phyloP scores from a whole-genome alignment of 2,888 invertebrate species.

The Sylvicola cinctus region DNA sequence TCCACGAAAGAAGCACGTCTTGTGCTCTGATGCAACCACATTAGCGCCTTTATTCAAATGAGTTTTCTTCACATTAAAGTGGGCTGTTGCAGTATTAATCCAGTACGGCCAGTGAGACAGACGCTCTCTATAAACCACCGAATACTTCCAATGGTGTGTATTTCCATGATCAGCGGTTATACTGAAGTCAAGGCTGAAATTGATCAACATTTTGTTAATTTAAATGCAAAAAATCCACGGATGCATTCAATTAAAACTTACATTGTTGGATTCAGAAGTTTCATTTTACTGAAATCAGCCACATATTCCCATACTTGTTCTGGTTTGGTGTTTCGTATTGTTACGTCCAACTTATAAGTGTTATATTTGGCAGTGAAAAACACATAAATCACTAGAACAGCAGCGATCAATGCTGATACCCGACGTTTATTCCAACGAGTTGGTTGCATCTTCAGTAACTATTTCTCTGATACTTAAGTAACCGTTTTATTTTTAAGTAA shows the following conservation, averaged over 20 bases:
- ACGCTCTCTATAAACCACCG: conserved; percentile 39
- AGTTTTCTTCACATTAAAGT: conserved; percentile 28
- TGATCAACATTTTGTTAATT: conserved; percentile 1
- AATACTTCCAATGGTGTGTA: conserved; percentile 47
- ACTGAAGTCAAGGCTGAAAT: conserved; percentile 34
- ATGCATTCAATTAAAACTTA: conserved; percentile 23
- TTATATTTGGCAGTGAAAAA: conserved; percentile 19
- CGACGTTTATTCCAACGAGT: conserved; percentile 6
- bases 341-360: conserved; percentile 26
- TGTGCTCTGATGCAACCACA: conserved; percentile 37
- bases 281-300: conserved; percentile 55
- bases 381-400: conserved; percentile 16
- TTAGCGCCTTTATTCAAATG: conserved; percentile 18
- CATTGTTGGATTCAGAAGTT: conserved; percentile 49
- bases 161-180: conserved; percentile 42
- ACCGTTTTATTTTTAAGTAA: too few species aligned
- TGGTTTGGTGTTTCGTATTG: conserved; percentile 33
- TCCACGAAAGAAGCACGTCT: conserved; percentile 36
- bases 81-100: conserved; percentile 32
- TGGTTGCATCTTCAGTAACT: conserved; percentile 6
- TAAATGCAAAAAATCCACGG: not conserved
- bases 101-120: conserved; percentile 42
- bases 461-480: too few species aligned
- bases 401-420: conserved; percentile 5
- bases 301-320: conserved; percentile 48